phyloP scores from a whole-genome alignment of 2,113 vertebrate species.

The Gavia stellata region DNA sequence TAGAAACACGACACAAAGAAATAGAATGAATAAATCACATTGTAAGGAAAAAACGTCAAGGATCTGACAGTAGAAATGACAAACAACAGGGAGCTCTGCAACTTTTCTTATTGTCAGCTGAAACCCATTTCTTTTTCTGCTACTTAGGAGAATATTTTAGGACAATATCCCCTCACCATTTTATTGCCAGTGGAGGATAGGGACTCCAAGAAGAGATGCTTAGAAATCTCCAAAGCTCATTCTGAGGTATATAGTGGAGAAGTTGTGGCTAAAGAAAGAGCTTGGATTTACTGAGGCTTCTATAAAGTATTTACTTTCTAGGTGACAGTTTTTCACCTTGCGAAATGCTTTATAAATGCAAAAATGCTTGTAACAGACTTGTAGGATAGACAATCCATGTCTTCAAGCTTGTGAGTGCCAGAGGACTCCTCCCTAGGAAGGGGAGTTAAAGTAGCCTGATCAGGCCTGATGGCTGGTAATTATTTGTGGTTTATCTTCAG shows the following conservation, averaged over 20 bases:
- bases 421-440: background rate
- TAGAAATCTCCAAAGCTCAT: background rate
- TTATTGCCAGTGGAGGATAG: background rate
- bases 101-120: background rate
- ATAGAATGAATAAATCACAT: conserved; percentile 42
- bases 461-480: background rate
- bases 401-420: background rate
- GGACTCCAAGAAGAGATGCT: background rate
- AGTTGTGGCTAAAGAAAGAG: background rate
- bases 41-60: background rate
- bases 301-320: background rate
- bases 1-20: conserved; percentile 24
- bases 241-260: background rate
- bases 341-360: background rate
- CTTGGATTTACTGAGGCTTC: background rate
- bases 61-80: background rate
- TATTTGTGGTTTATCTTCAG: background rate
- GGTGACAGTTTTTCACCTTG: background rate
- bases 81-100: background rate
- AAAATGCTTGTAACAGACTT: background rate
- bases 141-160: background rate
- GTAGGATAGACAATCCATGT: background rate
- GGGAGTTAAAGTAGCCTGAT: background rate
- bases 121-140: background rate
- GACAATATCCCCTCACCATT: background rate